These are phyloP conservation scores for Heteropelma amictum DNA, from an alignment of 2,888 invertebrate genomes.

Conservation along the genomic window DNA sequence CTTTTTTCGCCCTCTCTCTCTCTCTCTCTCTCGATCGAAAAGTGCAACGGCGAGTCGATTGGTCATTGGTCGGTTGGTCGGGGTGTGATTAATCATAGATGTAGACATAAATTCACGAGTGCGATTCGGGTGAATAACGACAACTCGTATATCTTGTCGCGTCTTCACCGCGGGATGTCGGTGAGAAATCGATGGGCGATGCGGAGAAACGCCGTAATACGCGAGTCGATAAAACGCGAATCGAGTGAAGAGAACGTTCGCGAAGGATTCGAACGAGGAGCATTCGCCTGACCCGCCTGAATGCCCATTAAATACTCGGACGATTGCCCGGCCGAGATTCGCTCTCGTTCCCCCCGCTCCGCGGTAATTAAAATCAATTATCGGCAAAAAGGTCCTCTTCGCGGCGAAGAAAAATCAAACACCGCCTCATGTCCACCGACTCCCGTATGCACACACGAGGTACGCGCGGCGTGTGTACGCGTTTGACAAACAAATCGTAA, in stretches of 20 bases:
- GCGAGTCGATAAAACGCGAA: not conserved
- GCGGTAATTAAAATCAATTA: constrained; percentile 45
- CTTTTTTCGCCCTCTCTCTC: no score
- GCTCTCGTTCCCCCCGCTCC: constrained; percentile 36
- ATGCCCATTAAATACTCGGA: constrained; percentile 24
- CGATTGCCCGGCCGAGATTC: constrained; percentile 20
- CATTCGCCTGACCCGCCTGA: constrained; percentile 24
- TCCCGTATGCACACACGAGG: not conserved
- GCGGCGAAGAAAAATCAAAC: constrained; percentile 5
- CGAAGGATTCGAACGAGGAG: no score
- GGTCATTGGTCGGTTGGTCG: constrained; percentile 44
- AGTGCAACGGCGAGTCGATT: constrained; percentile 34
- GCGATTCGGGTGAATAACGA: constrained; percentile 60
- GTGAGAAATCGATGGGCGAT: constrained; percentile 35
- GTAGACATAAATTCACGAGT: constrained; percentile 38
- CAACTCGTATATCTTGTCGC: constrained; percentile 56
- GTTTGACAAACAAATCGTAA: no score
- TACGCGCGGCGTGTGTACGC: no score
- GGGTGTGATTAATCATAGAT: constrained; percentile 52
- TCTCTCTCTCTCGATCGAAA: not conserved
- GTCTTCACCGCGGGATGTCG: constrained; percentile 46
- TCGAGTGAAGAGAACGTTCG: not conserved
- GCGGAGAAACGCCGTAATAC: constrained; percentile 17
- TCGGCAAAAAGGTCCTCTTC: not conserved
- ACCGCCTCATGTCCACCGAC: not conserved